Percentiles rank a stretch among this genome's conserved stretches.
Conservation (phyloP, 2,888 invertebrate species). For the Rhagium mordax region DNA sequence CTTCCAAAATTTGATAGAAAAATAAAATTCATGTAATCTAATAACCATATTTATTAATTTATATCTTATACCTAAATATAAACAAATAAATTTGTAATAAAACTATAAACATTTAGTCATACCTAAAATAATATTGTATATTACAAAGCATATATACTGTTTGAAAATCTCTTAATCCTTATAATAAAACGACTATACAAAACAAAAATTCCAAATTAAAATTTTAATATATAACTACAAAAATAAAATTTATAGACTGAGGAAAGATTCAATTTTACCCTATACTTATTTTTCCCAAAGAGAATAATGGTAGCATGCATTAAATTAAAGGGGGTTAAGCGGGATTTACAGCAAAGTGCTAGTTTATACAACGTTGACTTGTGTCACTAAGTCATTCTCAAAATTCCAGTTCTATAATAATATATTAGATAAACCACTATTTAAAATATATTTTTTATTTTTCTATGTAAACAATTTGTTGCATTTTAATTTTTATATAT, state of each 20-base stretch:
- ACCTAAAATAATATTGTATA: constrained; percentile 42
- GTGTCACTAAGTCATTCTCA: too few species aligned
- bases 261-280: constrained; percentile 34
- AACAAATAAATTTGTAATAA: constrained; percentile 42
- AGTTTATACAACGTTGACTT: too few species aligned
- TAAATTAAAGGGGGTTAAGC: neutral
- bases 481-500: too few species aligned
- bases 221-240: constrained; percentile 27
- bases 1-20: neutral
- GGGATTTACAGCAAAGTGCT: too few species aligned
- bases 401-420: too few species aligned
- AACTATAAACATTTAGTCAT: constrained; percentile 50
- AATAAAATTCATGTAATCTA: neutral
- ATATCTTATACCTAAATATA: constrained; percentile 2
- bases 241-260: constrained; percentile 40
- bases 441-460: too few species aligned
- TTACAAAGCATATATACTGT: constrained; percentile 28
- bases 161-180: constrained; percentile 3
- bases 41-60: constrained; percentile 21
- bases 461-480: too few species aligned
- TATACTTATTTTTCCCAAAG: constrained; percentile 35
- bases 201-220: constrained; percentile 38
- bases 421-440: too few species aligned
- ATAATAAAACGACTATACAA: constrained; percentile 33
- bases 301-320: neutral